Evolutionary conservation across 2,797 vertebrate genomes (phyloP), one percentile per base, ranked within the genome.

Genomic region (Lateolabrax maculatus): DNA sequence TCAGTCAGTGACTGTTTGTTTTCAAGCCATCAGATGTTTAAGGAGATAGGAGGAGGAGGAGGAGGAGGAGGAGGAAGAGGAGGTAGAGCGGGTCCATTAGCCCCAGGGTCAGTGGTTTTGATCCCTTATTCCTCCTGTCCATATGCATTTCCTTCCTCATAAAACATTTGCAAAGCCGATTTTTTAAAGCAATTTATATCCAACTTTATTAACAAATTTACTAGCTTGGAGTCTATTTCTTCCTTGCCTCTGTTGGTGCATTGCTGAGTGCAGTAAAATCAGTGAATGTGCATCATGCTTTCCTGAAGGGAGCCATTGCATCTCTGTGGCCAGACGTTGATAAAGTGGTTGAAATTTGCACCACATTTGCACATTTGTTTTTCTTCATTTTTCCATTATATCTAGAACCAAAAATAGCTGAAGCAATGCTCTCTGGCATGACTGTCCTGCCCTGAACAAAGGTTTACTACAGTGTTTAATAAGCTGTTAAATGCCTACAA

Each of bases 401-500:
- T 61, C 37, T 31, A 19, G 10, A 44, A 53, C 11, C 27, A 25
- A 23, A 49, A 19, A 67, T 1, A 63, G 16, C 41, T 11, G 11
- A 49, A 63, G 11, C 13, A 29, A 7, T 6, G 37, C 31, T 41
- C 21, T 69, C 10, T 0, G 1, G 11, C 3, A 16, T 13, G 57
- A 37, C 16, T 48, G 18, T 61, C 39, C 10, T 63, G 23, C n/a
- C 55, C 25, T 6, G 18, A 65, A 58, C 51, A 64, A 64, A 51
- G 27, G 51, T 75, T 34, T 51, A 74, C 18, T 46, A 12, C 25
- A 2, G 34, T 56, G 19, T 25, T 68, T 36, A 75, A 51, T 53
- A 63, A 80, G 52, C 25, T 66, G 31, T 13, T 27, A 19, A 64
- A 62, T n/a, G 21, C 55, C 72, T 52, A 70, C 60, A 44, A 76